Percentiles rank a stretch among this genome's conserved stretches.
Conservation (phyloP, 1,140 invertebrate genomes). For the Drosophila pandora region DNA sequence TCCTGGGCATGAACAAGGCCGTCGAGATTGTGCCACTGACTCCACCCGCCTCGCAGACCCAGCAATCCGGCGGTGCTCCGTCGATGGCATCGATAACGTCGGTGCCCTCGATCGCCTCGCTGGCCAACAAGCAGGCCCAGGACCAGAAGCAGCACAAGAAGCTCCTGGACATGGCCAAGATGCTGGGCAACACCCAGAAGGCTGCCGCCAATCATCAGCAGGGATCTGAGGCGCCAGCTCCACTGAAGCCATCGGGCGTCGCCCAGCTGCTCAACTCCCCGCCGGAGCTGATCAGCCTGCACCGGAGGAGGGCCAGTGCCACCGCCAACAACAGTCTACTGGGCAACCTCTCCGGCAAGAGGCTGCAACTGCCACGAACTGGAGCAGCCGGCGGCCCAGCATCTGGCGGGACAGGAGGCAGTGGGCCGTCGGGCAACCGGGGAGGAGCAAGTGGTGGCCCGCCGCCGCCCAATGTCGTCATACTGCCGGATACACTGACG, state of each 20-base stretch:
- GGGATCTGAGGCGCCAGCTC: not conserved
- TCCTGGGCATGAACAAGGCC: constrained; percentile 71
- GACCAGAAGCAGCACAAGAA: constrained; percentile 65
- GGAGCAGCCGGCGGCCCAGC: constrained; percentile 80
- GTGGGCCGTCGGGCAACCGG: not conserved
- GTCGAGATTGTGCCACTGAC: constrained; percentile 71
- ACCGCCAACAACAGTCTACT: constrained; percentile 16
- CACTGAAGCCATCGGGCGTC: constrained; percentile 34
- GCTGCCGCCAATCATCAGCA: constrained; percentile 14
- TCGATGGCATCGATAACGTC: constrained; percentile 2
- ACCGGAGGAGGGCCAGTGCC: constrained; percentile 54
- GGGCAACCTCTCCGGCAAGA: constrained; percentile 34
- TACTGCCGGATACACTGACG: constrained; percentile 74
- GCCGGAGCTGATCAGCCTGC: constrained; percentile 74
- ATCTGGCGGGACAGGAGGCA: constrained; percentile 34
- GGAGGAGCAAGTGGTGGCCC: not conserved
- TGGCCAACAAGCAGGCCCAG: constrained; percentile 13
- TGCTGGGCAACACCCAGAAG: constrained; percentile 40
- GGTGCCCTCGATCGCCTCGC: constrained; percentile 1
- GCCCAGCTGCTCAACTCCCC: constrained; percentile 69
- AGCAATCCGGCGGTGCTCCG: not conserved
- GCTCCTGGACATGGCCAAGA: constrained; percentile 62
- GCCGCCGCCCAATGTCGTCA: constrained; percentile 70
- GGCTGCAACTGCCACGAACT: constrained; percentile 41
- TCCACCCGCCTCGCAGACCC: constrained; percentile 3